Conservation (phyloP, 2,888 invertebrate genomes). For the Eilema caniola region DNA sequence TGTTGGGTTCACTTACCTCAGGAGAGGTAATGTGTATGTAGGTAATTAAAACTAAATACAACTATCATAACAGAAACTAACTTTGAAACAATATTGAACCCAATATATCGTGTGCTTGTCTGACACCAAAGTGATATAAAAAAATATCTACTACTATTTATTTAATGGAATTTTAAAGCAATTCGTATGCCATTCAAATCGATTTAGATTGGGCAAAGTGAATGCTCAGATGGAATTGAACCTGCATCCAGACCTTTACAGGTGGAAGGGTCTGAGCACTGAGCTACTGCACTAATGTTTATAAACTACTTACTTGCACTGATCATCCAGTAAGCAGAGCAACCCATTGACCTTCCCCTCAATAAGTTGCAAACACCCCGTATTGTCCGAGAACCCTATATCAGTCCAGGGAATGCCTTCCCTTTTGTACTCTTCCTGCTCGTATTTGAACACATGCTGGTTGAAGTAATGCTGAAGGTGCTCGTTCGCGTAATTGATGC, state of each 20-base stretch:
- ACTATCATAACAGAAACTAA: no score
- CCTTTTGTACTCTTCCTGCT: constrained; percentile 97
- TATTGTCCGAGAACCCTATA: constrained; percentile 98
- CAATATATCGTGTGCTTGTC: no score
- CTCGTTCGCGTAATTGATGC: constrained; percentile 99
- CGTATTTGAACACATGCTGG: constrained; percentile 99
- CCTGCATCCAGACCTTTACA: no score
- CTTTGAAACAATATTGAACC: neutral
- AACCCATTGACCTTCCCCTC: constrained; percentile 96
- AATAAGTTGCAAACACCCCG: constrained; percentile 96
- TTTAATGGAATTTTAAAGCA: no score
- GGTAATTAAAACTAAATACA: no score
- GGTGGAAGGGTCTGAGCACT: no score
- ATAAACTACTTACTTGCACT: constrained; percentile 99
- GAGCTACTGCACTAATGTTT: no score
- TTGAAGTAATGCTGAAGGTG: constrained; percentile 99
- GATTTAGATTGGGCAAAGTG: no score
- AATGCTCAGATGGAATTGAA: no score
- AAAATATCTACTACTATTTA: no score
- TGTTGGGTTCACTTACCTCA: neutral
- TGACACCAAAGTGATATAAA: no score
- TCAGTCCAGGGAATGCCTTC: constrained; percentile 98
- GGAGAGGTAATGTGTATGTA: neutral
- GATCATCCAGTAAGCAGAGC: constrained; percentile 96
- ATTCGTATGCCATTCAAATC: no score